A percentile compares a stretch with the other conserved stretches of the same genome.
Evolutionary conservation across 2,888 invertebrate species (phyloP).

Genomic region (Xylota segnis): DNA sequence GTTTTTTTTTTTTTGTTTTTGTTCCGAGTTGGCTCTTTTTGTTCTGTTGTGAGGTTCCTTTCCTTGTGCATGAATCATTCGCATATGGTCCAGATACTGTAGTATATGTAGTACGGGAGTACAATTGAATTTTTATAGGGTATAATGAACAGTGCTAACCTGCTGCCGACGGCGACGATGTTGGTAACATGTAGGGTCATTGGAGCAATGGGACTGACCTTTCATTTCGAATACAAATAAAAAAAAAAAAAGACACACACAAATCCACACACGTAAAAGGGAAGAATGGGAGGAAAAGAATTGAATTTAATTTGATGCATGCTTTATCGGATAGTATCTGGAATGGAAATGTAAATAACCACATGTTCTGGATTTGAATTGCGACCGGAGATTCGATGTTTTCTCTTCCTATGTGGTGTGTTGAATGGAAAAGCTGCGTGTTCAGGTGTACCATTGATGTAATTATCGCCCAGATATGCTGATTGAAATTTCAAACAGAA

Average conservation of each 20-base stretch:
- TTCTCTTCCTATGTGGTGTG: not conserved
- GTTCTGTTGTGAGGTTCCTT: conserved; percentile 39
- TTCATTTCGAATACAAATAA: conserved; percentile 14
- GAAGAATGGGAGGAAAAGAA: not conserved
- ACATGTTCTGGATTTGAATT: not conserved
- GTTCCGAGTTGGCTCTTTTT: conserved; percentile 17
- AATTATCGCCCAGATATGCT: conserved; percentile 2
- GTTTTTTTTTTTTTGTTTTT: conserved; percentile 31
- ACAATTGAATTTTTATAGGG: conserved; percentile 66
- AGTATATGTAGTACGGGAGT: conserved; percentile 36
- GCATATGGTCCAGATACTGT: conserved; percentile 54
- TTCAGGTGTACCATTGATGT: not conserved
- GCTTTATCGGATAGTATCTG: conserved; percentile 2
- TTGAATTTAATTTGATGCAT: conserved; percentile 30
- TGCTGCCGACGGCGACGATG: conserved; percentile 33
- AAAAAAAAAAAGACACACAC: not conserved
- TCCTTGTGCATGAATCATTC: conserved; percentile 68
- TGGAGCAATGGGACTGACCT: conserved; percentile 67
- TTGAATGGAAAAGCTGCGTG: not conserved
- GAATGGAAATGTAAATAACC: conserved; percentile 13
- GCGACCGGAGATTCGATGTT: not conserved
- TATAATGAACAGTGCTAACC: conserved; percentile 52
- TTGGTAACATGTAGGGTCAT: conserved; percentile 58
- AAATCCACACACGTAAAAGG: not conserved
- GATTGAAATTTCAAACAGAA: not conserved